phyloP scores from a whole-genome alignment of 2,113 vertebrate species.

The Prunella fulvescens region DNA sequence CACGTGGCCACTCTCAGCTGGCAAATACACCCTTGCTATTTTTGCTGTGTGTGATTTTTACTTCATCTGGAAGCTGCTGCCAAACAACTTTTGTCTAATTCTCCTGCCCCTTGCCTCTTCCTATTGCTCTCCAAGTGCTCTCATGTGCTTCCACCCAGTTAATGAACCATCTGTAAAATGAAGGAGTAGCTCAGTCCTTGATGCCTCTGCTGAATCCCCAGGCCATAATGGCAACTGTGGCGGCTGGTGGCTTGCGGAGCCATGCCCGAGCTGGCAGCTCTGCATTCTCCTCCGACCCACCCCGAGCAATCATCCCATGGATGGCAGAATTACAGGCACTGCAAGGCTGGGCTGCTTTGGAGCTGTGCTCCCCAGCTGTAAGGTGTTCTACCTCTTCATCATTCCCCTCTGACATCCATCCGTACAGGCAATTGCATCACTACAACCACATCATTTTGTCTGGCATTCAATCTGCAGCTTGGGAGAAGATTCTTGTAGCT shows the following conservation, averaged over 20 bases:
- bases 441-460: neutral
- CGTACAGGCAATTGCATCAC: neutral
- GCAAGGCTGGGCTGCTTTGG: neutral
- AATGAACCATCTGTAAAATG: slow-evolving; percentile 59
- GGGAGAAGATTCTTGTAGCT: slow-evolving; percentile 22
- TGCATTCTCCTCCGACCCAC: fast-evolving
- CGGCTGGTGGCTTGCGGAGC: neutral
- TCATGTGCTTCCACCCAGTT: slow-evolving; percentile 56
- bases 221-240: neutral
- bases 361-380: neutral
- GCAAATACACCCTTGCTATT: slow-evolving; percentile 53
- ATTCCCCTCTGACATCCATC: neutral
- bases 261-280: neutral
- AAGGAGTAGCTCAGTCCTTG: slow-evolving; percentile 1
- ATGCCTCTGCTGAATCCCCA: neutral
- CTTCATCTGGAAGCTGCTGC: slow-evolving; percentile 54
- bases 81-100: slow-evolving; percentile 58
- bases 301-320: neutral
- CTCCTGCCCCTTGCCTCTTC: slow-evolving; percentile 57
- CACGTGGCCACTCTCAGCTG: slow-evolving; percentile 45
- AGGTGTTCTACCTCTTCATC: neutral
- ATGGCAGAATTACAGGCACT: neutral
- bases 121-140: slow-evolving; percentile 56
- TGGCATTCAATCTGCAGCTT: neutral
- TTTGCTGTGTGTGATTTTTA: slow-evolving; percentile 63